These are phyloP conservation scores for Caenorhabditis briggsae DNA, from an alignment of 1,140 invertebrate species.

Conservation along the genomic window DNA sequence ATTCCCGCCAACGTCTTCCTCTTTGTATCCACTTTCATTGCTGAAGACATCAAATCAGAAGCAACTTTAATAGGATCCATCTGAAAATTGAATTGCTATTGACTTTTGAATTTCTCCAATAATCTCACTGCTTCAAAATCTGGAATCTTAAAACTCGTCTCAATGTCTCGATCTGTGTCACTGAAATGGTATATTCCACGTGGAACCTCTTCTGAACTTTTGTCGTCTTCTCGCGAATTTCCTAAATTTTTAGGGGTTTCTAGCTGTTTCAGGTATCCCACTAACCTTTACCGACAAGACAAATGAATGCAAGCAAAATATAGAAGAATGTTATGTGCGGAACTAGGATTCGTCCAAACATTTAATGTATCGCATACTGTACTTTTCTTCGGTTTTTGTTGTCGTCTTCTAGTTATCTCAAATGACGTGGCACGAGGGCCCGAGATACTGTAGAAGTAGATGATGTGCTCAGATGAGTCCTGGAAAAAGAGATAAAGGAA, in stretches of 20 bases:
- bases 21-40: constrained; percentile 42
- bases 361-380: constrained; percentile 54
- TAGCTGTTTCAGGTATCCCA: no score
- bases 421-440: constrained; percentile 34
- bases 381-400: neutral
- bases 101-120: neutral
- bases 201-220: constrained; percentile 10
- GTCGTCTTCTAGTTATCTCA: neutral
- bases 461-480: neutral
- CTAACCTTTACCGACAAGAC: neutral
- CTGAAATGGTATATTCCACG: constrained; percentile 42
- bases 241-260: neutral
- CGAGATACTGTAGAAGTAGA: neutral
- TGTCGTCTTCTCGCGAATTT: neutral
- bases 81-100: neutral
- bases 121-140: constrained; percentile 38
- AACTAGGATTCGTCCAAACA: constrained; percentile 45
- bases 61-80: constrained; percentile 30
- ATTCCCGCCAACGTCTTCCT: constrained; percentile 36
- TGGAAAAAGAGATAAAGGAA: neutral
- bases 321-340: neutral
- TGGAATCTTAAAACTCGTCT: constrained; percentile 36
- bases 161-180: constrained; percentile 40
- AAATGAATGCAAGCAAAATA: neutral
- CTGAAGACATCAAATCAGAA: constrained; percentile 34